These are phyloP conservation scores for Callochromis pleurospilus DNA, from an alignment of 2,113 vertebrate genomes.

Conservation along the genomic window DNA sequence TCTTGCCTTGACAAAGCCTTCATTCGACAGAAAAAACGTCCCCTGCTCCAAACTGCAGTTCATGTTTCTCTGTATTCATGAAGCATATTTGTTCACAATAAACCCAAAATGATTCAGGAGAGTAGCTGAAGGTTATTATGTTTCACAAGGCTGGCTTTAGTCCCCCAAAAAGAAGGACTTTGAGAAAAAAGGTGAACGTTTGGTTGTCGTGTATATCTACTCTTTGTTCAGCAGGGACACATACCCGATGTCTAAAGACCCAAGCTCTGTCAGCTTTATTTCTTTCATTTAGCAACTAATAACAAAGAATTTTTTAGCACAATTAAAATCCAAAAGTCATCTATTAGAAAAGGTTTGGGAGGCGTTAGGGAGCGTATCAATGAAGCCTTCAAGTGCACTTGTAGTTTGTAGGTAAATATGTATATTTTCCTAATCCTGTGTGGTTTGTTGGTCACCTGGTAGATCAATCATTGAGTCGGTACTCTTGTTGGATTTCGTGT, in stretches of 20 bases:
- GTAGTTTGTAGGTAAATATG: neutral
- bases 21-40: conserved; percentile 16
- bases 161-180: neutral
- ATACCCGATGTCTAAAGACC: neutral
- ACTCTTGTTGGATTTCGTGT: neutral
- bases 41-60: conserved; percentile 36
- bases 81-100: conserved; percentile 59
- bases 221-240: neutral
- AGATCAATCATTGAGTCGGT: neutral
- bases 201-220: neutral
- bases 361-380: neutral
- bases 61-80: conserved; percentile 47
- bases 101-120: conserved; percentile 30
- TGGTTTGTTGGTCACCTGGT: neutral
- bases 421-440: neutral
- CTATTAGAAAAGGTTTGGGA: neutral
- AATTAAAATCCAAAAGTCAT: neutral
- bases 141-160: neutral
- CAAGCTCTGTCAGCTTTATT: neutral
- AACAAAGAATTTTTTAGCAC: neutral
- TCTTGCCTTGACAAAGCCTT: conserved; percentile 1
- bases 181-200: neutral
- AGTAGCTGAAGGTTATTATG: conserved; percentile 54
- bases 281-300: neutral
- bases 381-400: neutral